Evolutionary conservation across 2,888 invertebrate species (phyloP).

Genomic region (Macrophya annulata): DNA sequence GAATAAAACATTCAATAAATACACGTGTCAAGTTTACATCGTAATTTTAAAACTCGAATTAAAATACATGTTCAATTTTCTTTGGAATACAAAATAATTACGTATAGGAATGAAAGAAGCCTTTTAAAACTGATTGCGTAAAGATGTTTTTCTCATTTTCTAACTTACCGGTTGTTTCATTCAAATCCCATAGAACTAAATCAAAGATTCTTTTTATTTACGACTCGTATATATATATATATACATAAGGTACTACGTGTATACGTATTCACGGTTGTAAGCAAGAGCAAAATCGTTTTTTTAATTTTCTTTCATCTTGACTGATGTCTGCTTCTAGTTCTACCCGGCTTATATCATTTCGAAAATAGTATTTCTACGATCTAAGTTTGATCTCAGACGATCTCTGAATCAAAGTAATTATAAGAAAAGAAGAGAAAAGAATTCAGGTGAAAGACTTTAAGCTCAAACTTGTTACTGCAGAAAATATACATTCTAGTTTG

Average conservation of each 20-base stretch:
- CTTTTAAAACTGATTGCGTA: not conserved
- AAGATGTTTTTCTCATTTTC: not conserved
- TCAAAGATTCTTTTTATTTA: not conserved
- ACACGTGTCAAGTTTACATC: not conserved
- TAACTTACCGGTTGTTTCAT: not conserved
- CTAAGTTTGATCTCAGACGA: not conserved
- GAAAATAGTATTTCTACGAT: slow-evolving; percentile 26
- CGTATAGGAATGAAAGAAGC: not conserved
- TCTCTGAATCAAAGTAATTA: slow-evolving; percentile 12
- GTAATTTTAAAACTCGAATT: not conserved
- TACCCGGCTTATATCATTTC: slow-evolving; percentile 1
- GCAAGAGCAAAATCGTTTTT: not conserved
- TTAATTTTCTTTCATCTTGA: slow-evolving; percentile 10
- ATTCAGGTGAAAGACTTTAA: not conserved
- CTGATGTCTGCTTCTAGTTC: not conserved
- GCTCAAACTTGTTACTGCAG: slow-evolving; percentile 5
- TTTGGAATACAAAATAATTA: not conserved
- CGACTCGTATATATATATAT: not conserved
- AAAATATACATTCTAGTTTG: not conserved
- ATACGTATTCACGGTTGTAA: not conserved
- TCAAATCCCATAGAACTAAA: not conserved
- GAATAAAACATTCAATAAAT: not conserved
- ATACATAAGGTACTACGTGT: not conserved
- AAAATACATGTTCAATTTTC: not conserved
- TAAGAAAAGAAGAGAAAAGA: not conserved